These are phyloP conservation scores for Falco cherrug DNA, from an alignment of 2,797 vertebrate genomes.

Conservation along the genomic window DNA sequence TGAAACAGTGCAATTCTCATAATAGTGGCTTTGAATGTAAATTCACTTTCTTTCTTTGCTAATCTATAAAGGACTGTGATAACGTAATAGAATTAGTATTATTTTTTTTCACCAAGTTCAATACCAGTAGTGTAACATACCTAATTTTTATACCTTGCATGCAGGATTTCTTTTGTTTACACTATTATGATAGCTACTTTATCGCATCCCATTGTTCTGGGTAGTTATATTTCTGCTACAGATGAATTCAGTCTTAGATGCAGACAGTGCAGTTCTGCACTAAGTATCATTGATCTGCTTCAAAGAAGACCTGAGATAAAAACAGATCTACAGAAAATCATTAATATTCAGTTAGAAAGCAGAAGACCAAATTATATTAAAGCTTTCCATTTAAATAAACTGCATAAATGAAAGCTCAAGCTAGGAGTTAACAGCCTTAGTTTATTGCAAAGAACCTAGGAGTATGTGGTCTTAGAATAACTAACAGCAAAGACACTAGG, in stretches of 20 bases:
- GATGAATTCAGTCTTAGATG: background rate
- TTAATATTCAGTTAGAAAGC: background rate
- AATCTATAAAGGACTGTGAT: background rate
- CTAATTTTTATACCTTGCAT: background rate
- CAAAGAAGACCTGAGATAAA: background rate
- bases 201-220: background rate
- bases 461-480: background rate
- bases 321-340: background rate
- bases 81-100: background rate
- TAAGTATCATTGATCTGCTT: background rate
- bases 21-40: background rate
- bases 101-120: background rate
- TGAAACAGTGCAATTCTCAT: background rate
- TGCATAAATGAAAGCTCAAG: background rate
- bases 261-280: background rate
- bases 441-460: background rate
- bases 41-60: background rate
- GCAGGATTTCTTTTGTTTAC: background rate
- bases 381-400: background rate
- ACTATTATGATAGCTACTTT: background rate
- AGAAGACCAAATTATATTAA: background rate
- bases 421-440: background rate
- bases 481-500: background rate
- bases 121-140: background rate
- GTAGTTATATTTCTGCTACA: background rate